Evolutionary conservation across 2,113 vertebrate genomes (phyloP).

Genomic region (Symphodus melops): DNA sequence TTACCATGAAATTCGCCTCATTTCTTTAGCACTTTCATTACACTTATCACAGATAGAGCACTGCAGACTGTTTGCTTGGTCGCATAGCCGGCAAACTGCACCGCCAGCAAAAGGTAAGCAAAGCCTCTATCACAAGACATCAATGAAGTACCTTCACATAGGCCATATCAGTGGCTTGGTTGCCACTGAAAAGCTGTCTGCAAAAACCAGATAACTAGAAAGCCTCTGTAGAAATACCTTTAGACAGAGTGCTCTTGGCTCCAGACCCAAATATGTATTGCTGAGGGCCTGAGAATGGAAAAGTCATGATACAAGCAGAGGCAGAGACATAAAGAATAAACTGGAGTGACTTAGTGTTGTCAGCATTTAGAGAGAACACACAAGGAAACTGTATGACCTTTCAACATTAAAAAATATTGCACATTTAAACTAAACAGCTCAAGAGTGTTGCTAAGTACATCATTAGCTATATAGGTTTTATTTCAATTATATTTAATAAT

Average conservation of each 20-base stretch:
- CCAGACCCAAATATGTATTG: constrained; percentile 20
- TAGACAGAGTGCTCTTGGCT: constrained; percentile 36
- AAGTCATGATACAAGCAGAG: constrained; percentile 33
- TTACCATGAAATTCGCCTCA: constrained; percentile 49
- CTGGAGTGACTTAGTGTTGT: background rate
- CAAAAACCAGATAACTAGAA: constrained; percentile 63
- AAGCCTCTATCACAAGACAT: constrained; percentile 62
- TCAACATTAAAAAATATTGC: too few species aligned
- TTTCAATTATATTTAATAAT: too few species aligned
- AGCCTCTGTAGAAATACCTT: constrained; percentile 43
- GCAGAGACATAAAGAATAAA: background rate
- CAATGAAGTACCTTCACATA: constrained; percentile 60
- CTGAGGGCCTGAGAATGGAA: constrained; percentile 34
- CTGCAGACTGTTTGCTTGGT: constrained; percentile 56
- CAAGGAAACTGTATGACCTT: background rate
- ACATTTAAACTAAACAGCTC: too few species aligned
- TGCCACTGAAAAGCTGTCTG: constrained; percentile 67
- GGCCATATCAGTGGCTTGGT: constrained; percentile 57
- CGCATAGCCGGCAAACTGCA: constrained; percentile 59
- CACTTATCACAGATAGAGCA: constrained; percentile 60
- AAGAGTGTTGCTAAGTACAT: too few species aligned
- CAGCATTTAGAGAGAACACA: background rate
- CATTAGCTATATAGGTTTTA: too few species aligned
- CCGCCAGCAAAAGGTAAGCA: constrained; percentile 58
- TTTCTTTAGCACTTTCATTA: constrained; percentile 52